Base-by-base conservation (phyloP, 2,113 vertebrate genomes). In the Sterna hirundo region DNA sequence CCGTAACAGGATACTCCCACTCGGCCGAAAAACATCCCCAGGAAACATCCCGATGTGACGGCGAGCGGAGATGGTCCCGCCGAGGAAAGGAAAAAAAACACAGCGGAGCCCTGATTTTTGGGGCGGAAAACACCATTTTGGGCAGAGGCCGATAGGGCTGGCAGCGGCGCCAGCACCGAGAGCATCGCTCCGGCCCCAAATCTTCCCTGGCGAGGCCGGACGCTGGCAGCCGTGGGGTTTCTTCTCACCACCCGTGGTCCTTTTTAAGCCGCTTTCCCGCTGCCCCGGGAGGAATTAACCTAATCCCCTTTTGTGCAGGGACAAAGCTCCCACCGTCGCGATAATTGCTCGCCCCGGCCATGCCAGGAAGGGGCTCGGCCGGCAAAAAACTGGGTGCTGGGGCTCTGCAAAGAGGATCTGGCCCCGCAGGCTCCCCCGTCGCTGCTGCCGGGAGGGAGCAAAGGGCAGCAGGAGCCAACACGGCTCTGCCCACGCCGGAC, bases 161-260 rank as follows among this genome's bases (percentile, higher is more conserved):
- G 44, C n/a, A 71, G 1, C 0, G 4, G 44, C 30, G 34, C 68
- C 58, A 30, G 54, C 64, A 61, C 44, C 8, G 0, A 65, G 20
- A 55, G 18, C 70, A 57, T 71, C 14, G 1, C 70, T 79, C 44
- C 2, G 1, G 40, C 68, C n/a, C 64, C 40, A 32, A 36, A 46
- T 38, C 32, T 15, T 38, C 20, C 38, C 32, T 0, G 0, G n/a
- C 0, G 6, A 77, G 16, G 36, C 32, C 0, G 1, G 65, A 64
- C 13, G 1, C 26, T 51, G 70, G 75, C 55, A 81, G 22, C 36
- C 0, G 0, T 11, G 4, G 51, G 8, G 1, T 72, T 65, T 61
- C 60, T 51, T 36, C 74, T 90, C 6, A 1, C 66, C 61, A 92
- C 86, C 38, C 25, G 11, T 5, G 0, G 69, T 69, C 61, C 44